Evolutionary conservation across 2,797 vertebrate genomes (phyloP).

Genomic region (Alosa sapidissima): DNA sequence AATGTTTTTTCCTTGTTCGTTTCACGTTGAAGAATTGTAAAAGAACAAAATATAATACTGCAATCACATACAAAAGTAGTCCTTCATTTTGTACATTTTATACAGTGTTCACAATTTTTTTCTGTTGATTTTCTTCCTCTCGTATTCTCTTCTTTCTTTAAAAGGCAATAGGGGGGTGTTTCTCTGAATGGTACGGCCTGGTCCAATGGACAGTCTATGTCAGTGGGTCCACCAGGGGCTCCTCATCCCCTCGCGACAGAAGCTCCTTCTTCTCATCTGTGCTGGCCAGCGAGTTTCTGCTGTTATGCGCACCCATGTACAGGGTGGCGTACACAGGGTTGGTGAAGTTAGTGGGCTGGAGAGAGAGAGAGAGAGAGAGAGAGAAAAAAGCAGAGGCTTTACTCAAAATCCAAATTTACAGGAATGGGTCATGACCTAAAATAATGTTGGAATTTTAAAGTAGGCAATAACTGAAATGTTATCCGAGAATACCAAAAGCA

Average conservation of each 20-base stretch:
- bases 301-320: conserved; percentile 96
- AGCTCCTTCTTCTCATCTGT: conserved; percentile 97
- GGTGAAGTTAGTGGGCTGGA: conserved; percentile 95
- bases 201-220: conserved; percentile 73
- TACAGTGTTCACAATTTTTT: conserved; percentile 75
- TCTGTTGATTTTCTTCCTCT: conserved; percentile 65
- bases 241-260: conserved; percentile 87
- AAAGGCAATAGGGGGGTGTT: conserved; percentile 69
- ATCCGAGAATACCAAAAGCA: neutral
- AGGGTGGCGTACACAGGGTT: conserved; percentile 96
- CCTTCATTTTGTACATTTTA: conserved; percentile 86
- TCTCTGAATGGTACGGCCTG: conserved; percentile 58
- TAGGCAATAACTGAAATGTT: neutral
- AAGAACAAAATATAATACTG: conserved; percentile 83
- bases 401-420: too few relatives aligned
- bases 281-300: conserved; percentile 95
- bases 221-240: conserved; percentile 87
- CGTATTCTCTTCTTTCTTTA: conserved; percentile 58
- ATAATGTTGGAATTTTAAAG: neutral
- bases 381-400: neutral
- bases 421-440: too few relatives aligned
- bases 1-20: conserved; percentile 61
- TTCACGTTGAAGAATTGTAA: conserved; percentile 72
- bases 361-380: neutral
- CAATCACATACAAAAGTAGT: conserved; percentile 88